phyloP scores from a whole-genome alignment of 2,888 invertebrate genomes.

The Andrena dorsata region DNA sequence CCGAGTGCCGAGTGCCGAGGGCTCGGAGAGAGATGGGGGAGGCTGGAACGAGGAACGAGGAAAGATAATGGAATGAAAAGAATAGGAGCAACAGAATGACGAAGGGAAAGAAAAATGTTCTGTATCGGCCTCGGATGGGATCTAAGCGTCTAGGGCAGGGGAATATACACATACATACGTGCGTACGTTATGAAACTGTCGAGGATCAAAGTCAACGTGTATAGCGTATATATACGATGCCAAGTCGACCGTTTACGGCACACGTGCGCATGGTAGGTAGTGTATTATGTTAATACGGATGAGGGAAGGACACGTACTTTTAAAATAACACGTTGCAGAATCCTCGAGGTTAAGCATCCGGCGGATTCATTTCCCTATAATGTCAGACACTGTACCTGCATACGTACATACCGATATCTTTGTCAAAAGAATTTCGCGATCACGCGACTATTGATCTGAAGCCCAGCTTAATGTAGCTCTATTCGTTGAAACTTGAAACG shows the following conservation, averaged over 20 bases:
- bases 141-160: neutral
- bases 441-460: neutral
- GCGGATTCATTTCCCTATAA: neutral
- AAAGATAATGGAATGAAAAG: conserved; percentile 36
- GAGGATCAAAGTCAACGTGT: conserved; percentile 34
- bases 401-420: neutral
- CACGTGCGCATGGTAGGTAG: neutral
- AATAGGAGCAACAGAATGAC: conserved; percentile 26
- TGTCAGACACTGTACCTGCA: too few relatives aligned
- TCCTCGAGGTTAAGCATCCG: too few relatives aligned
- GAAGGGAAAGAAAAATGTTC: conserved; percentile 51
- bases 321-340: neutral
- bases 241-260: conserved; percentile 6
- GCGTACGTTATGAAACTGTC: conserved; percentile 35
- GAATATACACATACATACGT: neutral
- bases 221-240: neutral
- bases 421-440: neutral
- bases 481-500: neutral
- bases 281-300: conserved; percentile 1
- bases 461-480: conserved; percentile 20
- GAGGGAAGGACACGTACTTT: neutral
- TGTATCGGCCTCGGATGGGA: conserved; percentile 34
- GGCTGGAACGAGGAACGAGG: conserved; percentile 28
- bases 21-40: conserved; percentile 9
- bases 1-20: neutral